These are phyloP conservation scores for Calameuta idolon DNA, from an alignment of 2,888 invertebrate species.

Conservation along the genomic window DNA sequence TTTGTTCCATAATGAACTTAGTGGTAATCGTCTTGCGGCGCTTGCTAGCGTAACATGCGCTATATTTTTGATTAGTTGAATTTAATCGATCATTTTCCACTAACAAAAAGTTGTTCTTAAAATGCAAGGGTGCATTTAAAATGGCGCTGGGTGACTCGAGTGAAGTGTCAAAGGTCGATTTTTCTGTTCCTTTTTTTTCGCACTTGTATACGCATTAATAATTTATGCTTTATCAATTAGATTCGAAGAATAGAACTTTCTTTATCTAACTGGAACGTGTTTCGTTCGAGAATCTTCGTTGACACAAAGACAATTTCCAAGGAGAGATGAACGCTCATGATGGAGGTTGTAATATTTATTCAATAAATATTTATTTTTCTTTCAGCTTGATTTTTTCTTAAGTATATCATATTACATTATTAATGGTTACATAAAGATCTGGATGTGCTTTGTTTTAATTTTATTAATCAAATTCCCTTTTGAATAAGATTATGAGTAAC, in stretches of 20 bases:
- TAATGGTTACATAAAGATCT: background rate
- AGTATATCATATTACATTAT: background rate
- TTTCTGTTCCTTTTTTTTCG: slow-evolving; percentile 30
- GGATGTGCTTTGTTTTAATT: background rate
- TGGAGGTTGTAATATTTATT: slow-evolving; percentile 49
- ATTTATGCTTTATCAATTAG: slow-evolving; percentile 16
- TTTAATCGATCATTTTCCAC: background rate
- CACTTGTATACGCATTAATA: slow-evolving; percentile 7
- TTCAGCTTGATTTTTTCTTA: background rate
- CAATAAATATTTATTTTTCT: background rate
- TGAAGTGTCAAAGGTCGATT: slow-evolving; percentile 58
- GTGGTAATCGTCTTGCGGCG: background rate
- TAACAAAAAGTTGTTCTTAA: background rate
- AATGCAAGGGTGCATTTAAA: slow-evolving; percentile 31
- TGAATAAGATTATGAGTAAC: background rate
- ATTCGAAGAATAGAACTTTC: slow-evolving; percentile 4
- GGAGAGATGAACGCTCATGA: slow-evolving; percentile 54
- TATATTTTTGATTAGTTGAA: background rate
- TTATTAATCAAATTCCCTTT: background rate
- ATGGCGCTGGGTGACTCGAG: slow-evolving; percentile 62
- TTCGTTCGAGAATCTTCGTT: slow-evolving; percentile 14
- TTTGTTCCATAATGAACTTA: background rate
- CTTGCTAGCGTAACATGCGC: background rate
- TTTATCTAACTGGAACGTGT: slow-evolving; percentile 29
- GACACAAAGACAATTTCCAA: slow-evolving; percentile 15